Evolutionary conservation across 2,888 invertebrate genomes (phyloP), one percentile per base, ranked within the genome.

Genomic region (Amphimallon solstitiale): DNA sequence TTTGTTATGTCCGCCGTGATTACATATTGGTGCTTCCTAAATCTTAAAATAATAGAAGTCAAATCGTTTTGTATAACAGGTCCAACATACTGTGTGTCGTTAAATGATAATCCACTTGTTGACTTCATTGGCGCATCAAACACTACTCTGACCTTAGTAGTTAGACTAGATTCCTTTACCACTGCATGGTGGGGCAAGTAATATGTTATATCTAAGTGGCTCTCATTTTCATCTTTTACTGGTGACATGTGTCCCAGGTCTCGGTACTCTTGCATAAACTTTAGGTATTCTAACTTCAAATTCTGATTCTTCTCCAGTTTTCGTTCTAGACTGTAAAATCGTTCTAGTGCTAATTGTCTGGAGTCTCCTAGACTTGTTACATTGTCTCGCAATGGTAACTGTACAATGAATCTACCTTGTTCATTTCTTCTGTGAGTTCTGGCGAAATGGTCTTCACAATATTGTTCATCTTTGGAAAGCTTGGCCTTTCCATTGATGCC

Each of bases 151-250:
- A n/a, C n/a, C n/a, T n/a, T n/a, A n/a, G n/a, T n/a, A 4, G 74
- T 73, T 10, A 45, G 14, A 59, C 74, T 75, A 5, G 65, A 46
- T 29, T 70, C 70, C 12, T 71, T 70, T 0, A 74, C 14, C 2
- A 78, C 76, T 2, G 69, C 66, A 49, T 76, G 76, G 66, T 77
- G 78, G 4, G 77, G 76, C 17, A 78, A 38, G 60, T 74, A 78
- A 45, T 6, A 9, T n/a, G n/a, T n/a, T n/a, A n/a, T n/a, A n/a
- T n/a, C n/a, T n/a, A n/a, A n/a, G 5, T 23, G 23, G 5, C 2
- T 2, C 14, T n/a, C 12, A 6, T 34, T 21, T 21, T n/a, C 7
- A 52, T 46, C 43, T n/a, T 35, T 63, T 23, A 63, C 12, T 29
- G 51, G 21, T 49, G 10, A 38, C 68, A 67, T 67, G 21, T 67